Percentiles rank a stretch among this genome's conserved stretches.
These are phyloP conservation scores for Nudaria mundana DNA, from an alignment of 2,888 invertebrate species.

Conservation along the genomic window DNA sequence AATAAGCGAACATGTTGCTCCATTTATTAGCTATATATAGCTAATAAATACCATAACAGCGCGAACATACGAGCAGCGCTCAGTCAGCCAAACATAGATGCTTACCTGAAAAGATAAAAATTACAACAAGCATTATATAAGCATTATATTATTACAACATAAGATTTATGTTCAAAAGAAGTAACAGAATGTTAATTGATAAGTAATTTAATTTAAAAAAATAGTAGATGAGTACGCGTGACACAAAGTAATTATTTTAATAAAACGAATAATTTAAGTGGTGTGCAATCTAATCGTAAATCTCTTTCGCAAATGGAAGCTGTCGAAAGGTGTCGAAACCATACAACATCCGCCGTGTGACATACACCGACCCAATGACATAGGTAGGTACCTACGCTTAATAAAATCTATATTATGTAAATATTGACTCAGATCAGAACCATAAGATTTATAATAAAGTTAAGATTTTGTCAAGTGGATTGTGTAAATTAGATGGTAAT, in stretches of 20 bases:
- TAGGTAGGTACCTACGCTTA: not conserved
- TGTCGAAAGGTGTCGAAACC: constrained; percentile 27
- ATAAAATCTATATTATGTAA: constrained; percentile 20
- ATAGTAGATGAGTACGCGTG: constrained; percentile 21
- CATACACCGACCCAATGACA: constrained; percentile 27
- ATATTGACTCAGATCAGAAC: constrained; percentile 4
- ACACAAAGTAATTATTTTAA: constrained; percentile 25
- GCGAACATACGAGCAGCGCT: no score
- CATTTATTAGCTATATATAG: no score
- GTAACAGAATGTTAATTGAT: constrained; percentile 18
- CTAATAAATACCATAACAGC: no score
- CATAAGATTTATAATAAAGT: constrained; percentile 1
- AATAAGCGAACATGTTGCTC: no score
- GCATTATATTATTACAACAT: no score
- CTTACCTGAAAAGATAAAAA: constrained; percentile 41
- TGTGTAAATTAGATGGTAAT: constrained; percentile 2
- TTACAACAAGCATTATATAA: constrained; percentile 16
- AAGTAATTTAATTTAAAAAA: no score
- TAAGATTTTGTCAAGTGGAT: not conserved
- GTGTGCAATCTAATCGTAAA: constrained; percentile 30
- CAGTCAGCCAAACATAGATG: no score
- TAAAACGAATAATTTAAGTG: constrained; percentile 18
- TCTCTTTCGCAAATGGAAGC: constrained; percentile 36
- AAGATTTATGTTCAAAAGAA: constrained; percentile 7
- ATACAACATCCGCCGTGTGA: constrained; percentile 48